Evolutionary conservation across 2,113 vertebrate species (phyloP).

Genomic region (Paratilapia polleni): DNA sequence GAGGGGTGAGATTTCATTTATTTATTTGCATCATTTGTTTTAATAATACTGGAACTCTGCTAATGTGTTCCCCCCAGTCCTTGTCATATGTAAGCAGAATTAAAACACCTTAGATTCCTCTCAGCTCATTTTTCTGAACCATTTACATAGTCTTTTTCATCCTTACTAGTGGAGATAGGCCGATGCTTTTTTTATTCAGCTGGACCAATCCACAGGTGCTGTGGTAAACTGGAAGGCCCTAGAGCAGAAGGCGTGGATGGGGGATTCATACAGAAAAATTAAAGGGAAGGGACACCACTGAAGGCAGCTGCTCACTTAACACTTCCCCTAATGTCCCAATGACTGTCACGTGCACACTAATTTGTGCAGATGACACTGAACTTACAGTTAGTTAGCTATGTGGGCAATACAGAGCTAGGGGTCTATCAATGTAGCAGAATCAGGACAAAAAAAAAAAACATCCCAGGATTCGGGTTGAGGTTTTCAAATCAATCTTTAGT

Average conservation of each 20-base stretch:
- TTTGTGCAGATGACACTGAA: background rate
- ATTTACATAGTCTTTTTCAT: background rate
- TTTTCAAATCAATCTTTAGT: slow-evolving; percentile 20
- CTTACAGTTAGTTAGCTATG: background rate
- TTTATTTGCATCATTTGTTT: slow-evolving; percentile 5
- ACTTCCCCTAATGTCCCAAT: slow-evolving; percentile 21
- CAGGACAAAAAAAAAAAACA: background rate
- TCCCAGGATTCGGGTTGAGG: background rate
- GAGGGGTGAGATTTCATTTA: background rate
- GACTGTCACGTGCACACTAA: background rate
- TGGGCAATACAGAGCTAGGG: too few relatives aligned
- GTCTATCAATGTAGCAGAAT: background rate
- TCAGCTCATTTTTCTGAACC: slow-evolving; percentile 21
- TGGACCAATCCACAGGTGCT: slow-evolving; percentile 2
- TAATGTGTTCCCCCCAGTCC: background rate
- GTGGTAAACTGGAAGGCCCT: slow-evolving; percentile 1
- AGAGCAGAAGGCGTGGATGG: background rate
- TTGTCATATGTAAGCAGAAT: background rate
- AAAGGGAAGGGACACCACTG: background rate
- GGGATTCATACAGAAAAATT: background rate
- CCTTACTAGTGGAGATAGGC: background rate
- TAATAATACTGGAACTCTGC: background rate
- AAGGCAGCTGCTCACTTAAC: slow-evolving; percentile 4
- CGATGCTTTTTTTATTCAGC: background rate
- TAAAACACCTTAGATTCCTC: background rate